These are phyloP conservation scores for Metalampra italica DNA, from an alignment of 2,888 invertebrate genomes.

Conservation along the genomic window DNA sequence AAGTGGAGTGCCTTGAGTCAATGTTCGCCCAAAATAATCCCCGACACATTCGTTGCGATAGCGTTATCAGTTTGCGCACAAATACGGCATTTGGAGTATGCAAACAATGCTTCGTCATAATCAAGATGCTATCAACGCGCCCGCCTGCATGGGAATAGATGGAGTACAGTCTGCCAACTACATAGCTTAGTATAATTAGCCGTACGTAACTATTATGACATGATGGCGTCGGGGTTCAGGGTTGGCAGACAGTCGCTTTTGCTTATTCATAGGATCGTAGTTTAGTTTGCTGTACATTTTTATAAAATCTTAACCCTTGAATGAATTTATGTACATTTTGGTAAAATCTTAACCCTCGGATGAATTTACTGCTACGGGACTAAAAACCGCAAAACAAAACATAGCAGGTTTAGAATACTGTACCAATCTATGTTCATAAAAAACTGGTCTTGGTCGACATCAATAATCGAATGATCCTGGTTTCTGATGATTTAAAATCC, in stretches of 20 bases:
- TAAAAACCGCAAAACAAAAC: no score
- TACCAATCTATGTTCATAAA: no score
- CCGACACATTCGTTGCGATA: constrained; percentile 57
- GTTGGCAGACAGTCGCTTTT: background rate
- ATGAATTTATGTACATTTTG: no score
- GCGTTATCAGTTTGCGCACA: constrained; percentile 50
- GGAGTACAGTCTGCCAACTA: background rate
- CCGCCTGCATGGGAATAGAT: constrained; percentile 10
- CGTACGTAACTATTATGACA: background rate
- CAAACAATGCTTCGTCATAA: constrained; percentile 63
- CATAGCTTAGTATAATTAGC: background rate
- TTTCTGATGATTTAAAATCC: no score
- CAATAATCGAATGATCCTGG: no score
- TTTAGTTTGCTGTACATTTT: no score
- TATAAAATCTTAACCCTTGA: no score
- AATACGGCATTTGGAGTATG: constrained; percentile 69
- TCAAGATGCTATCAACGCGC: constrained; percentile 50
- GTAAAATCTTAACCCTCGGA: no score
- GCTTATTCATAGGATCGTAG: no score
- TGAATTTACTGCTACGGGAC: no score
- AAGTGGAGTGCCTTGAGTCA: constrained; percentile 62
- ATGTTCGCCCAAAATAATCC: constrained; percentile 68
- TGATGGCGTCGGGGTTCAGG: background rate
- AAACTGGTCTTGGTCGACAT: no score
- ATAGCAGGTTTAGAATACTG: no score